Evolutionary conservation across 2,888 invertebrate genomes (phyloP), one percentile per base, ranked within the genome.

Genomic region (Nasonia oneida): DNA sequence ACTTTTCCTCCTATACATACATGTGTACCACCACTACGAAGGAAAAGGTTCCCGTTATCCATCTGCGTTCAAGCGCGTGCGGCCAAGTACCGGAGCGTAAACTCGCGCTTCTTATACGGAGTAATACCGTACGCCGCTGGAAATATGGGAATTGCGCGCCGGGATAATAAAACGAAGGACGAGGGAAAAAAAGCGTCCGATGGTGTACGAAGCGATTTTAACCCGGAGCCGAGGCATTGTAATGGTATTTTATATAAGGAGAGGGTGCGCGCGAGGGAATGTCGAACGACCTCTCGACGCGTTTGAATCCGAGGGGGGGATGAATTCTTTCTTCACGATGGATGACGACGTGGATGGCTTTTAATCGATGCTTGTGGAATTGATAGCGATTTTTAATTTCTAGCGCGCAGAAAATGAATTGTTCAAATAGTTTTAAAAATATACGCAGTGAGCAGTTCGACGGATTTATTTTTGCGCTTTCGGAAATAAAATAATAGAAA

Each of bases 131-230:
- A n/a, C 57, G 23, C 57, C n/a, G n/a, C 33, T 64, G n/a, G 61
- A 70, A 70, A 70, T 79, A 79, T 79, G 70, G 47, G 70, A 70
- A 79, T 67, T 67, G 79, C 5, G 53, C 53, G 1, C 29, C 29
- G 23, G 67, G 67, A 79, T 79, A 70, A 79, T 70, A 70, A n/a
- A 70, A 70, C n/a, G 61, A 39, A 1, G 29, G 4, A 37, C 37
- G 37, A 37, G 37, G 29, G 1, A 29, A 42, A 64, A 61, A 23
- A 64, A 67, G 14, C 3, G 33, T 67, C 47, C 12, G 42, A 64
- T 64, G 77, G 12, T 8, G 42, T 18, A 6, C n/a, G 47, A 1
- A 47, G 47, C 47, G 1, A 47, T 47, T 67, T 67, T 33, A 42
- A 64, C 53, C 15, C 15, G 14, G 53, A 29, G 75, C 18, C 29